Percentiles rank a stretch among this genome's conserved stretches.
Conservation (phyloP, 2,888 invertebrate genomes). For the Netelia virgata region DNA sequence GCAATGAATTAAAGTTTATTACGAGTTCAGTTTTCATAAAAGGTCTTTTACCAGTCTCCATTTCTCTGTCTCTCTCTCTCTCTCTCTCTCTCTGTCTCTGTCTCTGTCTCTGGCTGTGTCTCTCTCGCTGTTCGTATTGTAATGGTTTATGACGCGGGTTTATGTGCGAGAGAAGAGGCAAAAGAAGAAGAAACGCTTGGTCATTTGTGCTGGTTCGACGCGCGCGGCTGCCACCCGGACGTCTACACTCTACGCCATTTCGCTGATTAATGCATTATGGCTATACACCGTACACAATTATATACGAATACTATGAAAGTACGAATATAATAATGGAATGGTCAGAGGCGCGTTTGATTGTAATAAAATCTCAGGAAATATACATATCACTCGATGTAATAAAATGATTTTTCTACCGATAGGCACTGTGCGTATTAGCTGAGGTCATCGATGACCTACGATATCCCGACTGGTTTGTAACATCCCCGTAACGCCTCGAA, state of each 20-base stretch:
- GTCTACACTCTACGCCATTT: conserved; percentile 19
- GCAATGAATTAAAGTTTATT: conserved; percentile 47
- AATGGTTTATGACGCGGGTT: conserved; percentile 50
- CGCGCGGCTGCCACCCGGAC: conserved; percentile 22
- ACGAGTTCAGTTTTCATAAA: conserved; percentile 46
- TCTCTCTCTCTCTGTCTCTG: conserved; percentile 42
- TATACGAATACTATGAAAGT: conserved; percentile 30
- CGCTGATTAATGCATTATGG: conserved; percentile 33
- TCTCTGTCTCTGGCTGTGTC: not conserved
- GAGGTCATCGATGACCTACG: too few relatives aligned
- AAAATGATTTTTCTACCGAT: too few relatives aligned
- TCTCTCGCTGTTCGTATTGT: conserved; percentile 10
- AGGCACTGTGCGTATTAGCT: too few relatives aligned
- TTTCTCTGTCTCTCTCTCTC: conserved; percentile 18
- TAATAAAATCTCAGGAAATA: not conserved
- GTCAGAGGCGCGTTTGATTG: not conserved
- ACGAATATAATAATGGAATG: too few relatives aligned
- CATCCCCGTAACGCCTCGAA: too few relatives aligned
- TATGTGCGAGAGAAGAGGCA: conserved; percentile 14
- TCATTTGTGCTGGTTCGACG: conserved; percentile 60
- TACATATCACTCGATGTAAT: too few relatives aligned
- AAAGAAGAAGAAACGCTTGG: not conserved
- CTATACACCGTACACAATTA: conserved; percentile 9
- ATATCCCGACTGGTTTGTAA: too few relatives aligned
- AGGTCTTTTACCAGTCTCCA: conserved; percentile 15